These are phyloP conservation scores for Gymnoscelis rufifasciata DNA, from an alignment of 2,888 invertebrate genomes.

Conservation along the genomic window DNA sequence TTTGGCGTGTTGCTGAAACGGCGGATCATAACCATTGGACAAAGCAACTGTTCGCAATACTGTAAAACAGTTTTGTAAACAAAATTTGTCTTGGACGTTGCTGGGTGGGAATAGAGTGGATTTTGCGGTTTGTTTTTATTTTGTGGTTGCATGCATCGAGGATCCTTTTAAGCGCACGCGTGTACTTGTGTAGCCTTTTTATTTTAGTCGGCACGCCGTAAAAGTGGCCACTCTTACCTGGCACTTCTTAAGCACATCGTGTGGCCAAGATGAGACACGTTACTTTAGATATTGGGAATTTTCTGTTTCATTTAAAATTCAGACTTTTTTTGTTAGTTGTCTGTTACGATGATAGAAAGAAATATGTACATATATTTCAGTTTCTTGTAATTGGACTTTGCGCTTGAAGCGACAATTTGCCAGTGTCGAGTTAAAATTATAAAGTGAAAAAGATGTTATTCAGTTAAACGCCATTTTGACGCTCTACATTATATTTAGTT, in stretches of 20 bases:
- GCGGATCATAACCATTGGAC: conserved; percentile 71
- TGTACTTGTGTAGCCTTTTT: conserved; percentile 53
- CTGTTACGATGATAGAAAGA: too few relatives aligned
- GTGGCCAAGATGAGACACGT: conserved; percentile 45
- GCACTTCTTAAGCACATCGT: conserved; percentile 46
- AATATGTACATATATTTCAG: too few relatives aligned
- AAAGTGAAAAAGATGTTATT: too few relatives aligned
- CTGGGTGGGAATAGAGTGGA: conserved; percentile 31
- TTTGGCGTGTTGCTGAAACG: conserved; percentile 71
- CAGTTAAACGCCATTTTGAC: too few relatives aligned
- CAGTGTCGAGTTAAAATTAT: too few relatives aligned
- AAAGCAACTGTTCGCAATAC: conserved; percentile 69
- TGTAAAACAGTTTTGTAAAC: conserved; percentile 53
- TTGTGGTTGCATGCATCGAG: conserved; percentile 51
- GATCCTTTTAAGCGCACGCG: conserved; percentile 49
- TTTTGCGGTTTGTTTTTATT: conserved; percentile 33
- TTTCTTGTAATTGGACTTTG: too few relatives aligned
- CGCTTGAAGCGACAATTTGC: too few relatives aligned
- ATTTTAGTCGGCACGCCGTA: conserved; percentile 54
- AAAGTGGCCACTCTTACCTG: conserved; percentile 58
- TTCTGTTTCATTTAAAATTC: conserved; percentile 39
- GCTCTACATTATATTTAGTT: too few relatives aligned
- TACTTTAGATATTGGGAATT: conserved; percentile 48
- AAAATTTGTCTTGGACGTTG: conserved; percentile 38
- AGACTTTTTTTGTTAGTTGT: too few relatives aligned